Percentiles rank a stretch among this genome's conserved stretches.
These are phyloP conservation scores for Trachythela sp. DNA, from an alignment of 64 coral and sea anemone genomes.

Conservation along the genomic window DNA sequence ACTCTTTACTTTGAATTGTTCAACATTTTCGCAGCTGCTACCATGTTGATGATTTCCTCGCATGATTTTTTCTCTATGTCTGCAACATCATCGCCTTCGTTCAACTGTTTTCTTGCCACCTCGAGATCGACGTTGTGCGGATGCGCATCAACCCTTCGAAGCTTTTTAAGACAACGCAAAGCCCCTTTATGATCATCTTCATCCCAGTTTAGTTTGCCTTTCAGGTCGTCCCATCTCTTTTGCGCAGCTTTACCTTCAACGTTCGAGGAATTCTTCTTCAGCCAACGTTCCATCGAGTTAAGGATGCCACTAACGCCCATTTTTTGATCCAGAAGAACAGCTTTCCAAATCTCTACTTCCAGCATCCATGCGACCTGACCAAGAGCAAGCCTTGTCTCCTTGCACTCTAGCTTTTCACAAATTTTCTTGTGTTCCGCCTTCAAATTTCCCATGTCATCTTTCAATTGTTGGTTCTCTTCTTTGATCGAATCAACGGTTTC, in stretches of 20 bases:
- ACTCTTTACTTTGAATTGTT: neutral
- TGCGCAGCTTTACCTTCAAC: neutral
- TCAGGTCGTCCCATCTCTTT: neutral
- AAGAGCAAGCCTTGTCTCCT: neutral
- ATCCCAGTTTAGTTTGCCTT: neutral
- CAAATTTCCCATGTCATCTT: neutral
- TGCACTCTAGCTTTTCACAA: neutral
- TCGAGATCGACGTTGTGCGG: neutral
- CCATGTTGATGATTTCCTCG: neutral
- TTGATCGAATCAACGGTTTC: neutral
- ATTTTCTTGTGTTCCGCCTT: neutral
- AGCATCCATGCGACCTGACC: neutral
- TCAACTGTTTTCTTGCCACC: neutral
- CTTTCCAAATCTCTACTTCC: neutral
- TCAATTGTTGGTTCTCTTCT: neutral
- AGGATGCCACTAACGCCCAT: neutral
- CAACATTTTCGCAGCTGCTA: neutral
- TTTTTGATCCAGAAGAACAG: neutral
- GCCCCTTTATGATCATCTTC: neutral
- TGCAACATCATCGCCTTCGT: neutral
- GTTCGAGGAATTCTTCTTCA: neutral
- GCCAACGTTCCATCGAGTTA: neutral
- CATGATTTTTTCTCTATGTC: neutral
- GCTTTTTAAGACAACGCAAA: neutral
- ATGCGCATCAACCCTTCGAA: neutral